Percentiles rank a stretch among this genome's conserved stretches.
Evolutionary conservation across 1,140 invertebrate genomes (phyloP).

Genomic region (Bombus pascuorum): DNA sequence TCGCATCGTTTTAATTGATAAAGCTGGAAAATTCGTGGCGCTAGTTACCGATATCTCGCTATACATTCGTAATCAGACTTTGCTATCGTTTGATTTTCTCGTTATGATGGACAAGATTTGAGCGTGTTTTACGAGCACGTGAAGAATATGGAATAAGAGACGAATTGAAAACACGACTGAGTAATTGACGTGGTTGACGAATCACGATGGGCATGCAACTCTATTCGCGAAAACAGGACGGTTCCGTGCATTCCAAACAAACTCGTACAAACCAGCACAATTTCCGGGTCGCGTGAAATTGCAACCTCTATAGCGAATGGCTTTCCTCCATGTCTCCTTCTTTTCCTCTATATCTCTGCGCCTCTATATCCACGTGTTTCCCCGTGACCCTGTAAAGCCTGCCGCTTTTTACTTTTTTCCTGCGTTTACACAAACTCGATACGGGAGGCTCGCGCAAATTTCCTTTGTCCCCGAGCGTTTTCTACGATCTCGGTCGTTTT

Average conservation of each 20-base stretch:
- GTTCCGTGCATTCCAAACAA: constrained; percentile 54
- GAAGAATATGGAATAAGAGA: constrained; percentile 26
- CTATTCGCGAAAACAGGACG: constrained; percentile 21
- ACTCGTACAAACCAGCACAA: constrained; percentile 58
- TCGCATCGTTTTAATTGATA: neutral
- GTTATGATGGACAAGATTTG: neutral
- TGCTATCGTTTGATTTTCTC: neutral
- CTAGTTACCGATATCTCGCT: neutral
- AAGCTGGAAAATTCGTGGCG: neutral
- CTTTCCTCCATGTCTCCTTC: neutral
- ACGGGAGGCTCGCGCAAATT: neutral
- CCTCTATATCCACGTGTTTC: neutral
- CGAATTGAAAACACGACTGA: constrained; percentile 34
- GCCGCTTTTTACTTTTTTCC: neutral
- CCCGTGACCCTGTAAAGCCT: constrained; percentile 1
- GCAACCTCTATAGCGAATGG: neutral
- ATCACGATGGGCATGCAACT: constrained; percentile 47
- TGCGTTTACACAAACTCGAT: constrained; percentile 32
- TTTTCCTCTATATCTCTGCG: neutral
- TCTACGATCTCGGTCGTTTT: constrained; percentile 19
- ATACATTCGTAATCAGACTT: no score
- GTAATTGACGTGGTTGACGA: constrained; percentile 48
- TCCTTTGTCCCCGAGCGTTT: constrained; percentile 13
- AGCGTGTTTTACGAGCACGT: neutral
- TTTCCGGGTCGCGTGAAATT: constrained; percentile 58